Evolutionary conservation across 2,888 invertebrate species (phyloP).

Genomic region (Hirtodrosophila alboralis): DNA sequence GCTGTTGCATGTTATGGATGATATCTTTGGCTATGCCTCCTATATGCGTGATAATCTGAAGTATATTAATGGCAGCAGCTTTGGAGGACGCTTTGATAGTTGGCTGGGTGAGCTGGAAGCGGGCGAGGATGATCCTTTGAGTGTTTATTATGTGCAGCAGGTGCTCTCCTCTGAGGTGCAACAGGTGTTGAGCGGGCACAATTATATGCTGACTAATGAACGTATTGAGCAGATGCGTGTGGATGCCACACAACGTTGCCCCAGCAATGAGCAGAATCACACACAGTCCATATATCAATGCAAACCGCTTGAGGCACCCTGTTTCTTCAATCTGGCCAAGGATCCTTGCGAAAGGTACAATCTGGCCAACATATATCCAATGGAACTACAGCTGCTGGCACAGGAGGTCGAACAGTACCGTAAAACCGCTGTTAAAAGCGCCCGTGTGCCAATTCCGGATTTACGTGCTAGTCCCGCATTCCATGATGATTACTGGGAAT

Average conservation of each 20-base stretch:
- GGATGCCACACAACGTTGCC: conserved; percentile 73
- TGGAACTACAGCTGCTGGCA: conserved; percentile 82
- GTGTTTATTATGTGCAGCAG: conserved; percentile 66
- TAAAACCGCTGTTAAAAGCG: conserved; percentile 83
- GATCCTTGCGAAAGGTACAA: conserved; percentile 86
- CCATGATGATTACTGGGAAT: conserved; percentile 86
- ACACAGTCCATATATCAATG: conserved; percentile 65
- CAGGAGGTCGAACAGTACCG: conserved; percentile 84
- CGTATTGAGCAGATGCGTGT: conserved; percentile 66
- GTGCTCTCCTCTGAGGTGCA: conserved; percentile 76
- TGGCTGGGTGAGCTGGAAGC: conserved; percentile 79
- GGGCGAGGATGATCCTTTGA: conserved; percentile 65
- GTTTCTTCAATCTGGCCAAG: conserved; percentile 85
- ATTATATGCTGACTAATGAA: conserved; percentile 46
- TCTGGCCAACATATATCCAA: conserved; percentile 75
- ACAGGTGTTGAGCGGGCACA: conserved; percentile 35
- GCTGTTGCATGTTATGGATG: conserved; percentile 89
- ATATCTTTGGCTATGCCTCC: conserved; percentile 84
- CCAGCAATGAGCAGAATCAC: conserved; percentile 38
- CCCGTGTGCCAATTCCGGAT: conserved; percentile 84
- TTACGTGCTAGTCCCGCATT: conserved; percentile 85
- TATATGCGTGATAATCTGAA: conserved; percentile 79
- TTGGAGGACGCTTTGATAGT: conserved; percentile 65
- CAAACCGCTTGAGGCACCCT: conserved; percentile 81
- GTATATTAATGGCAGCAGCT: conserved; percentile 80